These are phyloP conservation scores for Grapholita molesta DNA, from an alignment of 1,140 invertebrate species.

Conservation along the genomic window DNA sequence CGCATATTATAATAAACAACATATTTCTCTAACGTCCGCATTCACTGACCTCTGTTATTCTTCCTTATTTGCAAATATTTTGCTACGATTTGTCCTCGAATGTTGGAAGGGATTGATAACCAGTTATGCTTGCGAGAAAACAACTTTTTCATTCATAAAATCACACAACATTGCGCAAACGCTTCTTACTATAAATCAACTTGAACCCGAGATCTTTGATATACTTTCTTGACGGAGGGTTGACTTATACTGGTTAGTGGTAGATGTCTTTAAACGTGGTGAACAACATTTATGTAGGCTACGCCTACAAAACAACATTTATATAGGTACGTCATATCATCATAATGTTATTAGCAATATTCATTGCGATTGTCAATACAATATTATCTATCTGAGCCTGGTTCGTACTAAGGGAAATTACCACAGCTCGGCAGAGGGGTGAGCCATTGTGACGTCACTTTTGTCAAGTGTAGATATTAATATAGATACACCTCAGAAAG, in stretches of 20 bases:
- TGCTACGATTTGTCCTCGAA: not conserved
- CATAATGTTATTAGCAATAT: no score
- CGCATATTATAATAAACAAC: not conserved
- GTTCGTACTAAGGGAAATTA: no score
- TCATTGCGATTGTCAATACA: no score
- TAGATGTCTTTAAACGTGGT: not conserved
- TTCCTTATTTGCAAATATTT: not conserved
- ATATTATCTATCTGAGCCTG: no score
- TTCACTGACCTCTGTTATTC: not conserved
- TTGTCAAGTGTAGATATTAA: no score
- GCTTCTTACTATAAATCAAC: not conserved
- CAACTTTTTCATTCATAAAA: not conserved
- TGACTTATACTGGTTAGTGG: not conserved
- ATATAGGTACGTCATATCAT: no score
- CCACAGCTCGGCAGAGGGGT: no score
- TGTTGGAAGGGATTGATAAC: not conserved
- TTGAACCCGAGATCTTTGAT: not conserved
- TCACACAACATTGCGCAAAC: not conserved
- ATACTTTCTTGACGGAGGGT: not conserved
- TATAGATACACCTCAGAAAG: no score
- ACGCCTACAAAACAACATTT: not conserved
- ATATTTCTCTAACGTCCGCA: not conserved
- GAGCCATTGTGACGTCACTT: no score
- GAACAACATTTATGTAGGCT: not conserved
- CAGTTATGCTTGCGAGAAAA: not conserved